Evolutionary conservation across 1,140 invertebrate species (phyloP).

Genomic region (Brachionus paranguensis): DNA sequence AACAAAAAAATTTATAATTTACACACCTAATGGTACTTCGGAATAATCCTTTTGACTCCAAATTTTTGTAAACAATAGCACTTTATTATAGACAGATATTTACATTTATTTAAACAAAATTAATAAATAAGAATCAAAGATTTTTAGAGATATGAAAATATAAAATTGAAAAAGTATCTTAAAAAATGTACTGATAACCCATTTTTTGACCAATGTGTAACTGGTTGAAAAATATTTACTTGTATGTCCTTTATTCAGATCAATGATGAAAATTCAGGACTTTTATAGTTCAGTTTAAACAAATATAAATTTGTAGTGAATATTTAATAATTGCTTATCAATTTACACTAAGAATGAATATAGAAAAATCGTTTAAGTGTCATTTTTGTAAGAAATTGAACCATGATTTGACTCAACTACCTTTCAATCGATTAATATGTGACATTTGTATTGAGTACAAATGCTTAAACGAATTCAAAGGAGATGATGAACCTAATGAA

Average conservation of each 20-base stretch:
- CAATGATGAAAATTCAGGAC: not conserved
- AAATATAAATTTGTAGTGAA: not conserved
- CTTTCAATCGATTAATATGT: not conserved
- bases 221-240: not conserved
- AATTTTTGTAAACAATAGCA: too few relatives aligned
- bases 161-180: not conserved
- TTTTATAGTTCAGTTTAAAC: not conserved
- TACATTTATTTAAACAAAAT: too few relatives aligned
- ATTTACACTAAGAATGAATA: not conserved
- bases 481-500: not conserved
- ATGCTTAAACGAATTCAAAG: slow-evolving; percentile 10
- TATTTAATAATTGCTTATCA: not conserved
- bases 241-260: not conserved
- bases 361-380: not conserved
- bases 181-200: not conserved
- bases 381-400: slow-evolving; percentile 1
- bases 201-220: not conserved
- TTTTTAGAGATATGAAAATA: too few relatives aligned
- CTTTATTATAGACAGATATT: too few relatives aligned
- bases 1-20: too few relatives aligned
- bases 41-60: too few relatives aligned
- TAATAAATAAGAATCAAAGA: too few relatives aligned
- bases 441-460: not conserved
- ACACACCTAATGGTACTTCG: too few relatives aligned
- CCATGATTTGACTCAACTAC: not conserved